Evolutionary conservation across 2,797 vertebrate species (phyloP), one percentile per base, ranked within the genome.

Genomic region (Hippocampus kuda): DNA sequence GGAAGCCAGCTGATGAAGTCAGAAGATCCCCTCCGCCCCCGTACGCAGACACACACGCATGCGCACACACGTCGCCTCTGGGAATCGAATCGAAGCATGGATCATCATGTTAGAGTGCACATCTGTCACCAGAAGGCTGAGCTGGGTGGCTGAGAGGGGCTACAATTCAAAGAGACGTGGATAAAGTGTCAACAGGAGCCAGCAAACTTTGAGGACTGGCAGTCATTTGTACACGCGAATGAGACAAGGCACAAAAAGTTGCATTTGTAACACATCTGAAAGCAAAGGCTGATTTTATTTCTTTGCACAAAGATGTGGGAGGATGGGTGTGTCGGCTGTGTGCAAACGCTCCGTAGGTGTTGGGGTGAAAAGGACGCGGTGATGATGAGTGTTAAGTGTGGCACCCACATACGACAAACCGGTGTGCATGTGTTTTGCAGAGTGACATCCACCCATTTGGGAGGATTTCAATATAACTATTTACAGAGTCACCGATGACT

Each of bases 31-130:
- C 62, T 65, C 44, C 9, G 57, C 51, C 22, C 44, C 69, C 51
- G 64, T 54, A 72, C 46, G 57, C 53, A 67, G 46, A 34, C 66
- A 67, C 71, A 56, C 66, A 57, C 71, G 34, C 70, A 73, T 67
- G 70, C 69, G 70, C 42, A 68, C 69, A 56, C 70, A 70, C 69
- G 59, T 68, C 42, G 78, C 82, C 79, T 77, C 76, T 85, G 86
- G 86, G 79, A 84, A 85, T 77, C 56, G 22, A 77, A 42, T 63
- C 20, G 79, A 20, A 49, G 66, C 77, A 88, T 78, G 77, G 81
- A 87, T 84, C 85, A 89, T 83, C 78, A 77, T 75, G 80, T 84
- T 84, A 85, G 75, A 85, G 80, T 76, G 79, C 84, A 86, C 76
- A 83, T 88, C 76, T 68, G 68, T 87, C 84, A 80, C 76, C 66